Evolutionary conservation across 2,888 invertebrate species (phyloP).

Genomic region (Diarsia dahlii): DNA sequence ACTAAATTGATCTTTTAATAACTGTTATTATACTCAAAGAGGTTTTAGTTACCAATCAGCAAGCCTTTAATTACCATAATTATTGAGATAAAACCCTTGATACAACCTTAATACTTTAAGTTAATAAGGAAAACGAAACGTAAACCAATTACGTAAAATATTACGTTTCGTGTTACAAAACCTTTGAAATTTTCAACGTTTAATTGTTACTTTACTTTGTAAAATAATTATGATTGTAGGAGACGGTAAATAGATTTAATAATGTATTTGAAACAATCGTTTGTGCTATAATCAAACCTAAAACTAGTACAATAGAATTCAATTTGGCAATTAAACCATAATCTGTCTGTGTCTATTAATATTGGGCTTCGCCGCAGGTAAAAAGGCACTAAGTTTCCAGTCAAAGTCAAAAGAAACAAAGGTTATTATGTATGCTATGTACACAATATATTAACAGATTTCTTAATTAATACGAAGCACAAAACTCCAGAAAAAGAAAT

Average conservation of each 20-base stretch:
- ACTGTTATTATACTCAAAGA: neutral
- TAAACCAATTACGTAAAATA: constrained; percentile 12
- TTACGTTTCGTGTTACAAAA: neutral
- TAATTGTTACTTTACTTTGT: neutral
- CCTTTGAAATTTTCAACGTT: neutral
- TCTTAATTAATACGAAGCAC: constrained; percentile 10
- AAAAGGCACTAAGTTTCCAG: no score
- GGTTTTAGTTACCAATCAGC: neutral
- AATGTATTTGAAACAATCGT: neutral
- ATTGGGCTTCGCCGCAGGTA: no score
- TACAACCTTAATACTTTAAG: neutral
- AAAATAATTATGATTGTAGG: neutral
- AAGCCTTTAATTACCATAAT: neutral
- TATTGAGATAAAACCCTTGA: constrained; percentile 7
- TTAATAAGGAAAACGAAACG: constrained; percentile 2
- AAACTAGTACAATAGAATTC: neutral
- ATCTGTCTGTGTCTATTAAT: no score
- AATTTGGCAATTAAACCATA: neutral
- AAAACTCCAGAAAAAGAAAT: neutral
- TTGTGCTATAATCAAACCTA: no score
- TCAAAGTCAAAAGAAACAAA: no score
- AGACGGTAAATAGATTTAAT: neutral
- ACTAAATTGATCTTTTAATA: neutral
- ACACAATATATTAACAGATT: constrained; percentile 4
- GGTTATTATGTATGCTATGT: no score